Evolutionary conservation across 2,888 invertebrate genomes (phyloP).

Genomic region (Parnassius glacialis): DNA sequence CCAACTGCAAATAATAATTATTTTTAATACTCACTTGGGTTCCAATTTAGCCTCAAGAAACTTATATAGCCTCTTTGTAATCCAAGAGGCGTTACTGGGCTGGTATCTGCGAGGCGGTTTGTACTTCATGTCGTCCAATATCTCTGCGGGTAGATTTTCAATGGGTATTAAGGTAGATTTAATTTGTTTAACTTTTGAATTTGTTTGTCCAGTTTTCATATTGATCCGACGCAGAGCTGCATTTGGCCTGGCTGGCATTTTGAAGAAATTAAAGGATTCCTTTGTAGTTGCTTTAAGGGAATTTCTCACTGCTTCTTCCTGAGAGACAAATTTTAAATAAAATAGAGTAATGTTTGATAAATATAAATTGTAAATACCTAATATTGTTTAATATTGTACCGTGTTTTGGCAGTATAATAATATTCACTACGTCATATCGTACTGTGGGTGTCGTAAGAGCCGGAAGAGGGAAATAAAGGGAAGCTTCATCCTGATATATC

Average conservation of each 20-base stretch:
- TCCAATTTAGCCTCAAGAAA: constrained; percentile 65
- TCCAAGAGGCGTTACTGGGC: constrained; percentile 64
- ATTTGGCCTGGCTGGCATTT: constrained; percentile 45
- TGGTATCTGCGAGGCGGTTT: constrained; percentile 66
- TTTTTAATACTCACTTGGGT: constrained; percentile 52
- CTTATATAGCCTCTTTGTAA: constrained; percentile 63
- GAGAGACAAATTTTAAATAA: constrained; percentile 25
- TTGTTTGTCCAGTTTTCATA: constrained; percentile 32
- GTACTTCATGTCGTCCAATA: constrained; percentile 61
- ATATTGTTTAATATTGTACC: too few species aligned
- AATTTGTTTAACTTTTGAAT: constrained; percentile 41
- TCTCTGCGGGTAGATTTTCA: constrained; percentile 47
- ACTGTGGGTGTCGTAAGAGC: too few species aligned
- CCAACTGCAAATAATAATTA: too few species aligned
- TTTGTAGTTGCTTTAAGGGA: constrained; percentile 40
- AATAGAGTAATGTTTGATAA: too few species aligned
- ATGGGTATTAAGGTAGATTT: constrained; percentile 36
- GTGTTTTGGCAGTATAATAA: too few species aligned
- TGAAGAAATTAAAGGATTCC: constrained; percentile 42
- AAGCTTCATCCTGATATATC: too few species aligned
- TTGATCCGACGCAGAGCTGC: constrained; percentile 31
- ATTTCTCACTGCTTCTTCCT: constrained; percentile 52
- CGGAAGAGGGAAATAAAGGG: too few species aligned
- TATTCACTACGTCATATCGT: too few species aligned
- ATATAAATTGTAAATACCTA: too few species aligned